Evolutionary conservation across 1,140 invertebrate genomes (phyloP).

Genomic region (Anoplolepis gracilipes): DNA sequence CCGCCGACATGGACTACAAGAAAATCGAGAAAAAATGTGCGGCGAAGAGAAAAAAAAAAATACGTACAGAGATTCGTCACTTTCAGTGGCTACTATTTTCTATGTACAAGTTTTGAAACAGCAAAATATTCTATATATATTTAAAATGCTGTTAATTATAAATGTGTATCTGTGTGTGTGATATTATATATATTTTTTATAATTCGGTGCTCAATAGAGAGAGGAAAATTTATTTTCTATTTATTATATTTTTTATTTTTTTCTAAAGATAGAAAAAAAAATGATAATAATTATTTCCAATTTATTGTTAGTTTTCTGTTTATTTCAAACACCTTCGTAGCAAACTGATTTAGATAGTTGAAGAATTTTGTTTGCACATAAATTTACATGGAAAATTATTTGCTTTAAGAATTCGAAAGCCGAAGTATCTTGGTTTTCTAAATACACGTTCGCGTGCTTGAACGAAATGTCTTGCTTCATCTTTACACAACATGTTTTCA

Average conservation of each 20-base stretch:
- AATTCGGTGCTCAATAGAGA: background rate
- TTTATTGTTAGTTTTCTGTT: background rate
- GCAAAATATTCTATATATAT: background rate
- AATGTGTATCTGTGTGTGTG: background rate
- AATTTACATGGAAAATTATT: constrained; percentile 9
- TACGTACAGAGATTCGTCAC: constrained; percentile 47
- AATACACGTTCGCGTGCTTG: background rate
- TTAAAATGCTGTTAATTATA: constrained; percentile 18
- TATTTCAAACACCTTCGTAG: background rate
- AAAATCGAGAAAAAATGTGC: constrained; percentile 44
- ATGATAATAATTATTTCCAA: background rate
- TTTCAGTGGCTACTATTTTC: constrained; percentile 33
- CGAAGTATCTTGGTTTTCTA: constrained; percentile 11
- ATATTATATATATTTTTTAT: background rate
- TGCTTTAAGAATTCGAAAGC: background rate
- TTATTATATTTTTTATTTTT: background rate
- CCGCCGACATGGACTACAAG: constrained; percentile 43
- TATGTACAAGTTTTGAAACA: background rate
- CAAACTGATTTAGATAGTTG: background rate
- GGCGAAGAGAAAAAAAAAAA: constrained; percentile 34
- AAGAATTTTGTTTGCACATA: background rate
- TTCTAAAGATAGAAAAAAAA: background rate
- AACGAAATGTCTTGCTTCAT: constrained; percentile 20
- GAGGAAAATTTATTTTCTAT: constrained; percentile 5
- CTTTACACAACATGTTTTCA: constrained; percentile 37